Base-by-base conservation (phyloP, 37 sponge, comb jelly and placozoan species). In the Agelas oroides region DNA sequence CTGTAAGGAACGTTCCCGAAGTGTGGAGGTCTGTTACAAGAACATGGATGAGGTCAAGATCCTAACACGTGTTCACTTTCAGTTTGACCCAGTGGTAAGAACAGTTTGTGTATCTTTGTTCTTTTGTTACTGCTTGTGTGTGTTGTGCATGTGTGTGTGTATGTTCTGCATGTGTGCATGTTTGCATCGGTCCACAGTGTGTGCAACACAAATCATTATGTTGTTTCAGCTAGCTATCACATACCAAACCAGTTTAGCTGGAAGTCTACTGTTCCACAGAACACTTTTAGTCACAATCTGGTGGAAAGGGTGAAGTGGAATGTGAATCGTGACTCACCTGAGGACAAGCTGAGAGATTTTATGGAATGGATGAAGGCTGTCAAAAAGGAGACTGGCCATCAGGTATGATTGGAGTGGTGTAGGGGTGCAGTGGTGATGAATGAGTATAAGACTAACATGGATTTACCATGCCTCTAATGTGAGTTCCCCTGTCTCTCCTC, bases 341-440 rank as follows among this genome's bases (percentile, higher is more conserved):
- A 87, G 40, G 91, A 96, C 79, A 96, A 96, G 63, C 85, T 93
- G 54, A 70, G 96, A 28, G 96, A 93, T 39, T 90, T 90, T 27
- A 75, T 93, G 21, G 86, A 93, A 25, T 93, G 91, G 91, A 85
- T 87, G 79, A 67, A 82, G 67, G 85, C 88, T 32, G 82, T 94
- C 55, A 87, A 84, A 57, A 87, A 71, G 30, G 91, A 94, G 27
- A 79, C 82, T 40, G 23, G 32, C 5, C 92, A 91, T 78, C 77
- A 77, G 65, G 92, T 91, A 28, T 59, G 74, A 14, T 13, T 5
- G 21, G 19, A 11, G 58, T 75, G 41, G 46, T 46, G 46, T 46
- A 8, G 46, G 46, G 46, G 46, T 46, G 46, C 6, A 12, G 46
- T 46, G 46, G 46, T 46, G 46, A 46, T 46, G 46, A 8, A 8